Conservation (phyloP, 2,113 vertebrate species). For the Neolamprologus toae region DNA sequence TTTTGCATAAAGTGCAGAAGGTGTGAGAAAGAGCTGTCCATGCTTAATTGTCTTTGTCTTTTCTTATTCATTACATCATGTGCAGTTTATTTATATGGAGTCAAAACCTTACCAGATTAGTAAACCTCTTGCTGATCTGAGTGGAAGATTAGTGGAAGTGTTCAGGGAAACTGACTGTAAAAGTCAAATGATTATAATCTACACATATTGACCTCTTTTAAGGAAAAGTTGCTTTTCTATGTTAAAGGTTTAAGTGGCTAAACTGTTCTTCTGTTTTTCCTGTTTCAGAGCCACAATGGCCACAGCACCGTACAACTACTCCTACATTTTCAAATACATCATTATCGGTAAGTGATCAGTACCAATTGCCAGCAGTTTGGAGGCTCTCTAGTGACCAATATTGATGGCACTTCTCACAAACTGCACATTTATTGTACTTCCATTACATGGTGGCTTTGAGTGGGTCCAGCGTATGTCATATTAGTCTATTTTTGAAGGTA, state of each 20-base stretch:
- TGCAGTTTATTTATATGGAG: neutral
- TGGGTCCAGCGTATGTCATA: neutral
- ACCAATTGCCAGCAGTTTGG: neutral
- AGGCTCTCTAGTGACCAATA: neutral
- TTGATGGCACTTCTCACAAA: neutral
- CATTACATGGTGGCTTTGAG: neutral
- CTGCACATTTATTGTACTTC: neutral
- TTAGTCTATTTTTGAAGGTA: neutral
- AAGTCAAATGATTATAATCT: neutral
- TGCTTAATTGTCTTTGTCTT: neutral
- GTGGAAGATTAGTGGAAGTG: neutral
- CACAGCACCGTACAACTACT: slow-evolving; percentile 99
- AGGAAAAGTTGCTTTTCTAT: neutral
- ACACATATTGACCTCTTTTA: neutral
- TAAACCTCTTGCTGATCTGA: neutral
- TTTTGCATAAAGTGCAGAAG: neutral
- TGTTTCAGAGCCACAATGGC: slow-evolving; percentile 93
- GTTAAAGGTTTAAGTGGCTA: neutral
- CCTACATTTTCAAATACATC: slow-evolving; percentile 99
- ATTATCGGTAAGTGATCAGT: slow-evolving; percentile 92
- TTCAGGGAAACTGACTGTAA: neutral
- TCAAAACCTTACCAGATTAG: neutral
- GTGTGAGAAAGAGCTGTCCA: neutral
- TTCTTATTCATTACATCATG: neutral
- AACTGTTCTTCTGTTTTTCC: neutral